Evolutionary conservation across 1,140 invertebrate species (phyloP), one percentile per base, ranked within the genome.

Genomic region (Phocides pigmalion): DNA sequence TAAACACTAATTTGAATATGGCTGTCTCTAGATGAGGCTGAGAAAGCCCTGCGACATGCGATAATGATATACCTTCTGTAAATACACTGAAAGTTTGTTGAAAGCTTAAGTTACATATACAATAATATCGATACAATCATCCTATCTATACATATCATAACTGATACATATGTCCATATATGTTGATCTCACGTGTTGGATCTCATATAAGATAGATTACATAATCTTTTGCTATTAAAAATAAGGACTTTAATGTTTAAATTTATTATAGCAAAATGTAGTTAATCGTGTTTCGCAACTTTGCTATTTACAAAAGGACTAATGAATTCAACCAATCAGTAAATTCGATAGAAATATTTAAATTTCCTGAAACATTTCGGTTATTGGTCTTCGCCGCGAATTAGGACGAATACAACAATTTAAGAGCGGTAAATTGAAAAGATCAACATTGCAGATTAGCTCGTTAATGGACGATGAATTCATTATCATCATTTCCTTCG

Each of bases 351-450:
- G 37, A 20, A 54, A 41, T 54, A 20, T 54, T 54, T n/a, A 22
- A 54, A 54, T 54, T 22, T 12, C 5, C 12, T 28, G n/a, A 4
- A 42, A 49, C 15, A 22, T 15, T 54, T 54, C 16, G 25, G 16
- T 54, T 54, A 32, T 54, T 54, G 12, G 47, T 22, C 17, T 39
- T 54, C 51, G 3, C 9, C n/a, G n/a, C 11, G n/a, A 53, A 37
- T 53, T 53, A 20, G 32, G 12, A 12, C 3, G 35, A 39, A 25
- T 54, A 54, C 51, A 54, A 54, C 35, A 54, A 54, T 41, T 41
- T 54, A 54, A 41, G 51, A 54, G 14, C 2, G 25, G 22, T 50
- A 32, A 32, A 50, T 54, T 54, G 51, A 54, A 54, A 53, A 54
- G 51, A 54, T 39, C 51, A 54, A 54, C 51, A 39, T 25, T 20